Percentiles rank a stretch among this genome's conserved stretches.
phyloP scores from a whole-genome alignment of 2,797 vertebrate species.

The Fringilla coelebs region DNA sequence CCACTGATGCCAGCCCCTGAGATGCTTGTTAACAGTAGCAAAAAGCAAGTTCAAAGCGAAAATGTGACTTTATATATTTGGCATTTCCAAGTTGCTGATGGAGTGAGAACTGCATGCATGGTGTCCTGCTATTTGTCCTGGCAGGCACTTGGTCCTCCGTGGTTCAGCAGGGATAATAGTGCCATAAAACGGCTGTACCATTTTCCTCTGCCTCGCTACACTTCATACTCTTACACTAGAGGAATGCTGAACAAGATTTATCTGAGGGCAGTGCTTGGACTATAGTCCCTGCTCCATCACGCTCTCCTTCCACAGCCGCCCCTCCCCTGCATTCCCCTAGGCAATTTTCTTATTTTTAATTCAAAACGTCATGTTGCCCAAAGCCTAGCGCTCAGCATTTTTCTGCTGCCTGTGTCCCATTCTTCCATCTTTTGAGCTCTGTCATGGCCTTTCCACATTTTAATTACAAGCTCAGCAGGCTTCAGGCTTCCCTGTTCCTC shows the following conservation, averaged over 20 bases:
- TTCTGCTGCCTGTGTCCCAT: background rate
- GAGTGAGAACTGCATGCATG: background rate
- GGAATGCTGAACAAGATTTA: background rate
- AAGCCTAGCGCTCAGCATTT: conserved; percentile 25
- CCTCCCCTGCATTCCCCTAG: background rate
- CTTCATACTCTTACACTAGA: background rate
- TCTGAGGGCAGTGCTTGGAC: background rate
- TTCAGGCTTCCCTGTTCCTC: background rate
- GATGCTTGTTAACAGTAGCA: background rate
- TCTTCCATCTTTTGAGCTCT: conserved; percentile 25
- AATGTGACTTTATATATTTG: background rate
- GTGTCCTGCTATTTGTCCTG: background rate
- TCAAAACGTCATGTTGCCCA: background rate
- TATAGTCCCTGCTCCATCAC: background rate
- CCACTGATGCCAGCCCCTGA: background rate
- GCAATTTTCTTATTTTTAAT: conserved; percentile 52
- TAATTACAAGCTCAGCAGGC: conserved; percentile 45
- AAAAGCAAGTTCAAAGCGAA: background rate
- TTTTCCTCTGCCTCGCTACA: background rate
- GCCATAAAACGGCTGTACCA: background rate
- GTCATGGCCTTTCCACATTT: conserved; percentile 10
- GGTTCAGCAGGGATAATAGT: background rate
- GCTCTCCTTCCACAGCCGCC: background rate
- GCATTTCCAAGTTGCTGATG: background rate
- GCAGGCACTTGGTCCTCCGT: background rate